Evolutionary conservation across 2,888 invertebrate species (phyloP).

Genomic region (Neoascia interrupta): DNA sequence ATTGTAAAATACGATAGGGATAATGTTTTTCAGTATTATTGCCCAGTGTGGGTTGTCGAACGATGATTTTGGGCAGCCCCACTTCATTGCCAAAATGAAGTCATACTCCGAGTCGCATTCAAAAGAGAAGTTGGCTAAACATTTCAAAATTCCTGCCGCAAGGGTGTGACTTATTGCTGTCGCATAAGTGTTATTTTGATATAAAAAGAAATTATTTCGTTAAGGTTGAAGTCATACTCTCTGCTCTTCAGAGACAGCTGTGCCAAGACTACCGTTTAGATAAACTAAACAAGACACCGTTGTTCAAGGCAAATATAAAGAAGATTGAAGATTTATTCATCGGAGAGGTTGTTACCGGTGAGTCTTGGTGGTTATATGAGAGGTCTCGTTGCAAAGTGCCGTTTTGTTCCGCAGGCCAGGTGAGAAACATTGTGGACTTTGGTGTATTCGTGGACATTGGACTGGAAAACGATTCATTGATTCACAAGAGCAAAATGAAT

Average conservation of each 20-base stretch:
- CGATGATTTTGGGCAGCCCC: slow-evolving; percentile 79
- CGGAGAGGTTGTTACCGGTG: slow-evolving; percentile 84
- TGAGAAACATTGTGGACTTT: slow-evolving; percentile 92
- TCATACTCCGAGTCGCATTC: slow-evolving; percentile 70
- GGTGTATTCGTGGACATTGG: slow-evolving; percentile 95
- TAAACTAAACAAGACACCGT: slow-evolving; percentile 81
- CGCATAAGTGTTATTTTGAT: no score
- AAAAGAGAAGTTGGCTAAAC: slow-evolving; percentile 79
- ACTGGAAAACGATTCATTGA: slow-evolving; percentile 85
- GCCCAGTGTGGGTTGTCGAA: no score
- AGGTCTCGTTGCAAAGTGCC: no score
- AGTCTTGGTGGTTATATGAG: no score
- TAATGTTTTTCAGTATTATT: no score
- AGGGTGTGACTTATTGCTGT: slow-evolving; percentile 83
- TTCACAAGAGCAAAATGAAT: slow-evolving; percentile 84
- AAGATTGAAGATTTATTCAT: slow-evolving; percentile 84
- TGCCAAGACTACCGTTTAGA: slow-evolving; percentile 88
- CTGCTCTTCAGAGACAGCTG: slow-evolving; percentile 82
- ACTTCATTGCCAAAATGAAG: slow-evolving; percentile 79
- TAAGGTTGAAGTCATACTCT: slow-evolving; percentile 80
- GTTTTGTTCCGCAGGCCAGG: slow-evolving; percentile 88
- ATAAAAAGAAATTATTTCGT: no score
- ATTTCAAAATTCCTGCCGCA: slow-evolving; percentile 83
- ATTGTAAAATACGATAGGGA: no score
- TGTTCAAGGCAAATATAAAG: slow-evolving; percentile 88